Percentiles rank a stretch among this genome's conserved stretches.
These are phyloP conservation scores for Oreocharis arfaki DNA, from an alignment of 2,113 vertebrate genomes.

Conservation along the genomic window DNA sequence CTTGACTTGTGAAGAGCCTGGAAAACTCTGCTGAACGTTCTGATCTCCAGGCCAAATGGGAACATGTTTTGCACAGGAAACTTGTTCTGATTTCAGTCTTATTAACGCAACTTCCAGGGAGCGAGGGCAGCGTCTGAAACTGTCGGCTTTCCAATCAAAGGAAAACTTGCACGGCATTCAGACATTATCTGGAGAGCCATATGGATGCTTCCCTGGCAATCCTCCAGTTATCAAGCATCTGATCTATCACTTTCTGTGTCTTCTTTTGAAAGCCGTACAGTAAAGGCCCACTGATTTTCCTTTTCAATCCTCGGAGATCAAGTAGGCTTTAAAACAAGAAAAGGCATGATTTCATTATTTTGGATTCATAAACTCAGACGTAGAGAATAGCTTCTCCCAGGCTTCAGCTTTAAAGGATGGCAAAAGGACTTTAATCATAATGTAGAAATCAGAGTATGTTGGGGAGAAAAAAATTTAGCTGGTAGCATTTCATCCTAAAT, in stretches of 20 bases:
- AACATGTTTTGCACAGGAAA: not conserved
- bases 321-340: constrained; percentile 43
- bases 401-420: not conserved
- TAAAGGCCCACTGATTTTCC: constrained; percentile 5
- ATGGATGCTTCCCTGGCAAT: constrained; percentile 17
- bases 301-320: not conserved
- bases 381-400: not conserved
- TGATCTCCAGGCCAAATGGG: not conserved
- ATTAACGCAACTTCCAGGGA: not conserved
- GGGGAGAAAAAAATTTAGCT: not conserved
- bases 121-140: not conserved
- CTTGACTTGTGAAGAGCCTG: not conserved
- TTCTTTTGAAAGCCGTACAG: not conserved
- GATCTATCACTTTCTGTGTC: not conserved
- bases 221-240: not conserved
- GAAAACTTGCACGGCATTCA: not conserved
- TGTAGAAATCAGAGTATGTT: not conserved
- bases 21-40: not conserved
- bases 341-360: constrained; percentile 28
- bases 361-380: not conserved
- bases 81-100: not conserved
- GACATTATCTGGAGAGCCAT: not conserved
- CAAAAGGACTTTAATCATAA: not conserved
- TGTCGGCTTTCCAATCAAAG: not conserved
- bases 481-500: not conserved